Evolutionary conservation across 2,797 vertebrate species (phyloP).

Genomic region (Nasua narica): DNA sequence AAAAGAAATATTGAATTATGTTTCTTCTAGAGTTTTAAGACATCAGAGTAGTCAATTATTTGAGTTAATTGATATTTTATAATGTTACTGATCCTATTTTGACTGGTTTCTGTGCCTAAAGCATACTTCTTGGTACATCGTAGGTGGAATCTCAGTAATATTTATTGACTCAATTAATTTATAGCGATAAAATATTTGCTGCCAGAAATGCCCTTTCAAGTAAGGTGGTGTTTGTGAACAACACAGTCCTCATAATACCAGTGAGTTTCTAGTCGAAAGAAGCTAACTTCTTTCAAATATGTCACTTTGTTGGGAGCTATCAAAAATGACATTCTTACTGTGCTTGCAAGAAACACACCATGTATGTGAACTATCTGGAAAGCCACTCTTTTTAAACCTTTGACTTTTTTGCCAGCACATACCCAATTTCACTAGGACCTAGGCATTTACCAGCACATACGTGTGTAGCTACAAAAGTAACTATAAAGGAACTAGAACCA

Average conservation of each 20-base stretch:
- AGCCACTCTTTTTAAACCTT: background rate
- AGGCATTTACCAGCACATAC: background rate
- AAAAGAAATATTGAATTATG: background rate
- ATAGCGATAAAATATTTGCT: background rate
- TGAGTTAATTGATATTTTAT: background rate
- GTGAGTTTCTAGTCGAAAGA: background rate
- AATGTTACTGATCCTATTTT: background rate
- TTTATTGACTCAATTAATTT: background rate
- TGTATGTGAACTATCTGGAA: background rate
- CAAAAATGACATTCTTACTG: background rate
- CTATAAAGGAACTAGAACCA: background rate
- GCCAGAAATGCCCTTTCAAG: background rate
- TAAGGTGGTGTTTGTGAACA: background rate
- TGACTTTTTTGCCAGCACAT: background rate
- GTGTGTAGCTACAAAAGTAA: background rate
- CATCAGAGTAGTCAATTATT: background rate
- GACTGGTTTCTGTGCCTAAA: background rate
- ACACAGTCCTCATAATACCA: background rate
- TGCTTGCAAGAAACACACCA: background rate
- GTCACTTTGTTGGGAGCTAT: background rate
- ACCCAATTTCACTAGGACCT: background rate
- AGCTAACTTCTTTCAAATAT: background rate
- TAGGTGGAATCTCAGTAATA: background rate
- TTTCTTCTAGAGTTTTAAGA: background rate
- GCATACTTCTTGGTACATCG: background rate